These are phyloP conservation scores for Synchiropus splendidus DNA, from an alignment of 2,113 vertebrate genomes.

Conservation along the genomic window DNA sequence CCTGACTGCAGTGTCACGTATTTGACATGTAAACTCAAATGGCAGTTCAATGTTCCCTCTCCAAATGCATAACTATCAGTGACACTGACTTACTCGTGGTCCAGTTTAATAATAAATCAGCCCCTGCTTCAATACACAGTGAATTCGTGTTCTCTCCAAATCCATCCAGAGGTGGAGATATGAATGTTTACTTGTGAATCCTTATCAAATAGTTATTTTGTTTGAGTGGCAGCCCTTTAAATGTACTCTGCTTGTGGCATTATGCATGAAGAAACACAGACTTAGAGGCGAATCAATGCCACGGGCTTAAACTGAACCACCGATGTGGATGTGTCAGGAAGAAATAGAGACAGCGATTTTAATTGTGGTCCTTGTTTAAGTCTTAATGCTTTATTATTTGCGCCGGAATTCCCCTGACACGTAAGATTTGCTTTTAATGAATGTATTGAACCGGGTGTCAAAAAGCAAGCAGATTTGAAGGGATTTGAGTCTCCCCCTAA, in stretches of 20 bases:
- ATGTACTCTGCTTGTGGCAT: constrained; percentile 43
- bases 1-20: too few species aligned
- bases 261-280: constrained; percentile 41
- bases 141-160: too few species aligned
- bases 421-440: constrained; percentile 48
- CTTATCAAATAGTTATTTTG: too few species aligned
- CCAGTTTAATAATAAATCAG: too few species aligned
- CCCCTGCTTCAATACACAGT: too few species aligned
- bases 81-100: too few species aligned
- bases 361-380: constrained; percentile 12
- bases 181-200: constrained; percentile 28
- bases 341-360: constrained; percentile 15
- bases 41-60: too few species aligned
- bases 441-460: constrained; percentile 53
- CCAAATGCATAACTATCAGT: too few species aligned
- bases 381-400: too few species aligned
- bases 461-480: constrained; percentile 36
- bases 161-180: constrained; percentile 7
- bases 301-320: constrained; percentile 40
- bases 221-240: constrained; percentile 46
- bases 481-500: constrained; percentile 50
- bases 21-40: too few species aligned
- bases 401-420: constrained; percentile 4
- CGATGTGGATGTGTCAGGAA: neutral
- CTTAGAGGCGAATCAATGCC: constrained; percentile 57